Evolutionary conservation across 1,140 invertebrate species (phyloP), one percentile per base, ranked within the genome.

Genomic region (Wasmannia auropunctata): DNA sequence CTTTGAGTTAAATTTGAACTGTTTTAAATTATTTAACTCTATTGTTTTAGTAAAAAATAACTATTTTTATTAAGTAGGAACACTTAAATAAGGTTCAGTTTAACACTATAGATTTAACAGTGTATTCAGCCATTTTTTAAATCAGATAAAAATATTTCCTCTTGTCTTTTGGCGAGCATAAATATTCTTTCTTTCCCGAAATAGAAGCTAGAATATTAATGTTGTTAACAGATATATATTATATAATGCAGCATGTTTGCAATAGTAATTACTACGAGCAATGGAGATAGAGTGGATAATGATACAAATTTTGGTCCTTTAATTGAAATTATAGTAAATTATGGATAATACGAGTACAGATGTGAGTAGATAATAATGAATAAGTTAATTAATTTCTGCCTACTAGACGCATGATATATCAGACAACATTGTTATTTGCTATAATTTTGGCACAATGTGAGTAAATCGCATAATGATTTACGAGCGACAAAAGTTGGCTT

Each of bases 321-420:
- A 58, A 81, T 83, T 72, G 31, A 25, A 65, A 40, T 65, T 65
- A 40, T 65, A 51, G 43, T 37, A 60, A 60, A 83, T 72, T 70
- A 83, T 43, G 31, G 79, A 51, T 54, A 58, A 43, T 34, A 40
- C 7, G 3, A 19, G 3, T 14, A 31, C 22, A 5, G n/a, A 25
- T 37, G 67, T 11, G 46, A 56, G 14, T 65, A 67, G 65, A 6
- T 28, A 51, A 22, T 58, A 72, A 58, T 83, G 31, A 46, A 67
- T 67, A 67, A 83, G 2, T 72, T 56, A 81, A 81, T 80, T 81
- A 70, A 81, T 81, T 46, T 60, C 51, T 72, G 14, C 28, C 14
- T 72, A 67, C 56, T 22, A 54, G 7, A 43, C 6, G 16, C 4
- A 72, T 19, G n/a, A n/a, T n/a, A 58, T 8, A 40, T 31, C n/a